A percentile compares a stretch with the other conserved stretches of the same genome.
These are phyloP conservation scores for Melanostigma gelatinosum DNA, from an alignment of 2,113 vertebrate species.

Conservation along the genomic window DNA sequence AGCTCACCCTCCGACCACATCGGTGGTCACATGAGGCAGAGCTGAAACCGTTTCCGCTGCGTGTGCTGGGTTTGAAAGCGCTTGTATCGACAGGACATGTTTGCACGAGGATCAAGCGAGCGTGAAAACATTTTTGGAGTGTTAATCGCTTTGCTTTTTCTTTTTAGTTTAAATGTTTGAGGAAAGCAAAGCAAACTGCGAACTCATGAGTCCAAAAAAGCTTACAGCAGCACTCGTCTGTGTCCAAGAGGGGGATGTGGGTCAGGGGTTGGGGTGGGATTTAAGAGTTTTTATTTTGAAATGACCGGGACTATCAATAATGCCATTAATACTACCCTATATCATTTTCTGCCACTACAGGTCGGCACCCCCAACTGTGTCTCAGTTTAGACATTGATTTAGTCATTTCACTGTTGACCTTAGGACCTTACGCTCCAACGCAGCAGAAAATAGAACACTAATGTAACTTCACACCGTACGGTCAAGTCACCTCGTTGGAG, in stretches of 20 bases:
- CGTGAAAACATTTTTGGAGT: neutral
- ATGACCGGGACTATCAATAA: conserved; percentile 58
- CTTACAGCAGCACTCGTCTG: neutral
- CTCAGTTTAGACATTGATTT: conserved; percentile 69
- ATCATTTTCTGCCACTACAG: conserved; percentile 47
- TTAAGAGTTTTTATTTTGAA: conserved; percentile 46
- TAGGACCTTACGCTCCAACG: conserved; percentile 32
- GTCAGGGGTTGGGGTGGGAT: neutral
- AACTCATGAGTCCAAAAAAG: neutral
- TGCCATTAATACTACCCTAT: conserved; percentile 56
- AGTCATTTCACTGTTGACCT: conserved; percentile 54
- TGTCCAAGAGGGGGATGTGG: neutral
- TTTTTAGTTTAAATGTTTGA: conserved; percentile 10
- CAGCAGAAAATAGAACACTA: conserved; percentile 49
- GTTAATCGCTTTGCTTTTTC: neutral
- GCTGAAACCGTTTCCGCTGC: neutral
- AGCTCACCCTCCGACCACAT: conserved; percentile 47
- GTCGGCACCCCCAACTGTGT: conserved; percentile 43
- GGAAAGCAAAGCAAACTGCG: conserved; percentile 5
- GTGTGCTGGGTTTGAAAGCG: neutral
- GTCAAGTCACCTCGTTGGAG: conserved; percentile 40
- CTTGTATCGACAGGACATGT: neutral
- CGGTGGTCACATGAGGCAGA: conserved; percentile 10
- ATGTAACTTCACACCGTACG: conserved; percentile 39
- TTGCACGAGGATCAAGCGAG: neutral